A percentile compares a stretch with the other conserved stretches of the same genome.
These are phyloP conservation scores for Rhynchophorus ferrugineus DNA, from an alignment of 1,140 invertebrate species.

Conservation along the genomic window DNA sequence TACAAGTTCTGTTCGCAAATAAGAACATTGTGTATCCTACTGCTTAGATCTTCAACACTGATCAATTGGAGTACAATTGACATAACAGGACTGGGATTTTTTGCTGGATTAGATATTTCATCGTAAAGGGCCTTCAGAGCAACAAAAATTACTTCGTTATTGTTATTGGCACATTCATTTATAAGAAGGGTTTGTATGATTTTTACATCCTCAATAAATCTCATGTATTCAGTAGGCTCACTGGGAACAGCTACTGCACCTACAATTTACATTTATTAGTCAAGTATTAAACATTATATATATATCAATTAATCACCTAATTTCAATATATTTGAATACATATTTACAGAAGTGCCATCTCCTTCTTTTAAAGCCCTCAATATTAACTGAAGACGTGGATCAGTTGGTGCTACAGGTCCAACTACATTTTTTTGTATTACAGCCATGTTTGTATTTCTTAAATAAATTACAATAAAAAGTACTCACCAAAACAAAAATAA, in stretches of 20 bases:
- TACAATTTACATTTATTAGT: no score
- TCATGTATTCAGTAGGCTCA: conserved; percentile 28
- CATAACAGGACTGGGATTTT: conserved; percentile 45
- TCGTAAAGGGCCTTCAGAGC: conserved; percentile 41
- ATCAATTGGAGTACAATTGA: conserved; percentile 50
- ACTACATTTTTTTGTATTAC: conserved; percentile 37
- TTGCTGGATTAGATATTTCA: conserved; percentile 38
- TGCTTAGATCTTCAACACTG: conserved; percentile 22
- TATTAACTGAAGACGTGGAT: conserved; percentile 28
- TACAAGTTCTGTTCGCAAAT: not conserved
- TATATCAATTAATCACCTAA: no score
- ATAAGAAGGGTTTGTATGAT: conserved; percentile 40
- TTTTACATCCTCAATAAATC: conserved; percentile 41
- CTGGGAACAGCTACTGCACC: conserved; percentile 34
- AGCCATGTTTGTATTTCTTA: conserved; percentile 30
- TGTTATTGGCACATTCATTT: conserved; percentile 32
- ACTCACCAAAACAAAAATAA: not conserved
- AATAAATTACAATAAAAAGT: not conserved
- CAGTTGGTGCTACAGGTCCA: conserved; percentile 25
- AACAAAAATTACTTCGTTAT: conserved; percentile 32
- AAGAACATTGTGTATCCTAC: not conserved
- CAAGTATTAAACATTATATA: no score
- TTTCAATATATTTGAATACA: no score
- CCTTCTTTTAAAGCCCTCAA: conserved; percentile 29
- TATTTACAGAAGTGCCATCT: no score